Evolutionary conservation across 2,797 vertebrate species (phyloP).

Genomic region (Harpagifer antarcticus): DNA sequence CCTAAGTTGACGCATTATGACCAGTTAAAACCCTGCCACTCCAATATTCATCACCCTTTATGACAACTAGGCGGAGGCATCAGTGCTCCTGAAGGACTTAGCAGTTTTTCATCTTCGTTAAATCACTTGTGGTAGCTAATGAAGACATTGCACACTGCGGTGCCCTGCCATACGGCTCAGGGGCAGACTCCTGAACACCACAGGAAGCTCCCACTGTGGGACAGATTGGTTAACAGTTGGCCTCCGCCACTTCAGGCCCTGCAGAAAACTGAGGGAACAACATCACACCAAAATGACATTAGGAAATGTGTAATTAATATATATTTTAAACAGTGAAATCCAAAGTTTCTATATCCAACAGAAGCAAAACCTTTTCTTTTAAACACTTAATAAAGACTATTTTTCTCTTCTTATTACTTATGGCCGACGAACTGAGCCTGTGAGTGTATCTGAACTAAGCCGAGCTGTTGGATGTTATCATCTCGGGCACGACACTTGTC

Average conservation of each 20-base stretch:
- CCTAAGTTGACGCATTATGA: neutral
- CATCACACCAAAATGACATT: conserved; percentile 4
- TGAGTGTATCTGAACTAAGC: neutral
- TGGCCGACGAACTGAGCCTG: neutral
- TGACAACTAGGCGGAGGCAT: neutral
- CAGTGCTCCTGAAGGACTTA: neutral
- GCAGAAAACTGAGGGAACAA: conserved; percentile 6
- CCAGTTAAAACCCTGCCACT: neutral
- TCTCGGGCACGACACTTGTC: no score
- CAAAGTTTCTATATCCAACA: neutral
- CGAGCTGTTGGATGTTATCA: neutral
- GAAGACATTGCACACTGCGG: conserved; percentile 27
- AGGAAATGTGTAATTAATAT: conserved; percentile 4
- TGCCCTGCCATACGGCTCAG: conserved; percentile 40
- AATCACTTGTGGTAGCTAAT: conserved; percentile 7
- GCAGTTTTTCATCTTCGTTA: conserved; percentile 1
- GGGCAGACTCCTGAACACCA: conserved; percentile 17
- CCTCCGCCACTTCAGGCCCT: conserved; percentile 10
- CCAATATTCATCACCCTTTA: neutral
- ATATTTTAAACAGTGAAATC: neutral
- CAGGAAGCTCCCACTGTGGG: conserved; percentile 60
- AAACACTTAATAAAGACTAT: neutral
- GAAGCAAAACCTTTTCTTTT: neutral
- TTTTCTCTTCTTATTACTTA: neutral
- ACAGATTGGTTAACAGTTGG: conserved; percentile 57